phyloP scores from a whole-genome alignment of 2,797 vertebrate species.

The Sphaeramia orbicularis region DNA sequence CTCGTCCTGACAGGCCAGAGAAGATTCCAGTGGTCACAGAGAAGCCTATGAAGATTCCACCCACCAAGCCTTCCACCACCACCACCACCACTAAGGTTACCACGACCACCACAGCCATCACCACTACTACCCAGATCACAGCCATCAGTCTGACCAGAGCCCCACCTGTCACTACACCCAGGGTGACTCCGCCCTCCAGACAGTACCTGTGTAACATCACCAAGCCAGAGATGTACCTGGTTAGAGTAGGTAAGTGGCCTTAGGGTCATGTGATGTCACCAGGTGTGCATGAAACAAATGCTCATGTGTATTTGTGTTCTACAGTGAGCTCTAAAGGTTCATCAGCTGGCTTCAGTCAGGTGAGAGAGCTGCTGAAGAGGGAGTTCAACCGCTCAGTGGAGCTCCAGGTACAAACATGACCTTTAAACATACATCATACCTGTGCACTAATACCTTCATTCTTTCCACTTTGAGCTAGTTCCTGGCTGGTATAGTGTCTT shows the following conservation, averaged over 20 bases:
- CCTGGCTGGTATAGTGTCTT: no score
- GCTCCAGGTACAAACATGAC: slow-evolving; percentile 88
- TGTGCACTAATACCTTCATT: no score
- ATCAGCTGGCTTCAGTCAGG: slow-evolving; percentile 87
- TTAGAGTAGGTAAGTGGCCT: slow-evolving; percentile 89
- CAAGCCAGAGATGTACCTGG: slow-evolving; percentile 90
- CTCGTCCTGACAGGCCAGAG: slow-evolving; percentile 52
- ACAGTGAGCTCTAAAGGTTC: slow-evolving; percentile 89
- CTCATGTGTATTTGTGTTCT: slow-evolving; percentile 18
- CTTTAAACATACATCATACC: background rate
- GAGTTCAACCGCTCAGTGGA: slow-evolving; percentile 93
- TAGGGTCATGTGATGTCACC: slow-evolving; percentile 12
- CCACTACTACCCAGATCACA: slow-evolving; percentile 64
- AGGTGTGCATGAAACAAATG: background rate
- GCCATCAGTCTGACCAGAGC: slow-evolving; percentile 72
- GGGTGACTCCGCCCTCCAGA: slow-evolving; percentile 80
- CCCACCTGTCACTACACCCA: slow-evolving; percentile 73
- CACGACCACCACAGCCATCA: slow-evolving; percentile 39
- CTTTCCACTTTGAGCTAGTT: no score
- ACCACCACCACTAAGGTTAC: slow-evolving; percentile 34
- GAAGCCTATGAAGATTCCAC: slow-evolving; percentile 30
- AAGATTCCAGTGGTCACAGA: slow-evolving; percentile 45
- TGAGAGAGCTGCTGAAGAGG: slow-evolving; percentile 89
- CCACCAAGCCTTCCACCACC: slow-evolving; percentile 33
- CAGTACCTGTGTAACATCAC: slow-evolving; percentile 93